A percentile compares a stretch with the other conserved stretches of the same genome.
phyloP scores from a whole-genome alignment of 2,113 vertebrate genomes.

The Sorex araneus region DNA sequence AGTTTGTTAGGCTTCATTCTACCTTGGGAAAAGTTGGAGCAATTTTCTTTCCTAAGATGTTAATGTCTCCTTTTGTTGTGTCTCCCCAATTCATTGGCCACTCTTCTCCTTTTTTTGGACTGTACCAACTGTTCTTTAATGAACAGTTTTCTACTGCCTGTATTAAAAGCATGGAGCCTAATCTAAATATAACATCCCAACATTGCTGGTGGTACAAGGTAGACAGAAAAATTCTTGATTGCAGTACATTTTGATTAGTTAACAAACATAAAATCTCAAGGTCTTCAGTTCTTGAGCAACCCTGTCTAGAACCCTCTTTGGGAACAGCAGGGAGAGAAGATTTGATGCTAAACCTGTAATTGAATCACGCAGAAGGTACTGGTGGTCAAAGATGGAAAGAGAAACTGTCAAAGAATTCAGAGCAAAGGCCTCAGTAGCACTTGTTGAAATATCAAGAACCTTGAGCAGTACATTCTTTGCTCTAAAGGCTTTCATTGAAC shows the following conservation, averaged over 20 bases:
- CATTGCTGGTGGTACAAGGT: background rate
- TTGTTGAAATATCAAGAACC: constrained; percentile 16
- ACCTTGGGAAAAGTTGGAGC: background rate
- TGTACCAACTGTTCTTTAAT: background rate
- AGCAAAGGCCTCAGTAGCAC: background rate
- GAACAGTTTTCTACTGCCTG: background rate
- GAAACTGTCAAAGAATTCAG: background rate
- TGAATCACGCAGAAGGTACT: background rate
- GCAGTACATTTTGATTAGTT: background rate
- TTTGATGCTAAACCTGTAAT: too few relatives aligned
- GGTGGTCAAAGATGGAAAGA: background rate
- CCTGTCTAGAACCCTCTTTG: background rate
- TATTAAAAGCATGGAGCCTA: background rate
- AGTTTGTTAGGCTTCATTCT: background rate
- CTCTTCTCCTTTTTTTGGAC: constrained; percentile 18
- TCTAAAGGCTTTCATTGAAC: background rate
- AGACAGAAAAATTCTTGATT: too few relatives aligned
- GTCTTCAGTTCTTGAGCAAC: background rate
- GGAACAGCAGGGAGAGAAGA: background rate
- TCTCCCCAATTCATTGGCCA: background rate
- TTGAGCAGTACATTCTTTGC: background rate
- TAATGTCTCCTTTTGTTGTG: background rate
- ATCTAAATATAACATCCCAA: constrained; percentile 24
- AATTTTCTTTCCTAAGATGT: constrained; percentile 53
- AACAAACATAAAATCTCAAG: background rate